Evolutionary conservation across 2,113 vertebrate species (phyloP), one percentile per base, ranked within the genome.

Genomic region (Actenoides hombroni): DNA sequence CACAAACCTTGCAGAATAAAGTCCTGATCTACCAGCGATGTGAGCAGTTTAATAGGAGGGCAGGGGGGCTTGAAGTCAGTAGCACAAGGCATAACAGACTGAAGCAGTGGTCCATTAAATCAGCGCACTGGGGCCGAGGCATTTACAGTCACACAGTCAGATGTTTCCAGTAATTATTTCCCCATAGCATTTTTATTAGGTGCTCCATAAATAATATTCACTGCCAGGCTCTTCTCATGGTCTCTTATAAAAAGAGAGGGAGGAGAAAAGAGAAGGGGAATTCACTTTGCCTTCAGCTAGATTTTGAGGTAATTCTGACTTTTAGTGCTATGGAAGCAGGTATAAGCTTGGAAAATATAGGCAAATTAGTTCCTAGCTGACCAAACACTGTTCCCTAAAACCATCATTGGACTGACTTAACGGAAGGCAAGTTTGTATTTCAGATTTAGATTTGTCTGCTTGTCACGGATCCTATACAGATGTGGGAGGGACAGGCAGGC

Each of bases 81-180:
- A 97, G 95, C 93, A 96, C 54, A 17, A 91, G 92, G 93, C 91
- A 60, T 61, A 97, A 96, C 93, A 96, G 85, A 96, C 95, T 96
- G 90, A 82, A 95, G 69, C 97, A 97, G 86, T 20, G 90, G 68
- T 85, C 95, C 95, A 97, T 96, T 98, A 98, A 97, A 96, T 97
- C 97, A 97, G 96, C n/a, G 60, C 90, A 64, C 37, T 77, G 57
- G 96, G 94, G 92, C 95, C 90, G 92, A 90, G 95, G 97, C 98
- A 98, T 97, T 98, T 98, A 98, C 97, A 98, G 97, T 97, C 97
- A 98, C 94, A 92, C 86, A 95, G 94, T 95, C 95, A 97, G 95
- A 97, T 96, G 91, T 98, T 98, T 98, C 97, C 98, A 98, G 98
- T 97, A 98, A 98, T 97, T 97, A 98, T 98, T 98, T 98, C 97